Percentiles rank a stretch among this genome's conserved stretches.
These are phyloP conservation scores for Trichonephila clavata DNA, from an alignment of 1,140 invertebrate genomes.

Conservation along the genomic window DNA sequence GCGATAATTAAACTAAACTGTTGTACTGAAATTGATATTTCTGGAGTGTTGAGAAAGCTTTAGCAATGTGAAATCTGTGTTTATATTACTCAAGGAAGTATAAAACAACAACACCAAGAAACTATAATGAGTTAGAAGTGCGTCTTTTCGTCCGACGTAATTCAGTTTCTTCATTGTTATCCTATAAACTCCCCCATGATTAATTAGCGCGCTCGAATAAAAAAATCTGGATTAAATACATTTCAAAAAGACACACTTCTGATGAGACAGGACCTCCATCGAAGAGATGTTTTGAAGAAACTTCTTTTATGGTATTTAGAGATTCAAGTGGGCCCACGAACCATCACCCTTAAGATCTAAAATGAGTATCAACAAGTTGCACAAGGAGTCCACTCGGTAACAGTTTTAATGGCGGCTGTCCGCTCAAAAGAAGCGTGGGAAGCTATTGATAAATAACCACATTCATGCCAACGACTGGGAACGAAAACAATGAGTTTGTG, in stretches of 20 bases:
- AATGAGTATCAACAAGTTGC: not conserved
- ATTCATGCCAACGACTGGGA: not conserved
- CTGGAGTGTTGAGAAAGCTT: no score
- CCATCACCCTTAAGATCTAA: slow-evolving; percentile 8
- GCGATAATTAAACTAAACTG: no score
- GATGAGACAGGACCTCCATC: slow-evolving; percentile 11
- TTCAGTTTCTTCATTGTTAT: no score
- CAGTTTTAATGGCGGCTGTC: not conserved
- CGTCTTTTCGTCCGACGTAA: not conserved
- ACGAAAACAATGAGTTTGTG: slow-evolving; percentile 1
- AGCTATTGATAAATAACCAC: slow-evolving; percentile 24
- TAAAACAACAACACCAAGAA: not conserved
- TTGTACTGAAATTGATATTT: no score
- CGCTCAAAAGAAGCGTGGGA: not conserved
- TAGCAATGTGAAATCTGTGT: no score
- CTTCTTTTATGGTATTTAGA: not conserved
- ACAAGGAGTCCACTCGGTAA: not conserved
- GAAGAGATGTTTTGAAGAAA: not conserved
- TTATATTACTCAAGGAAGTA: no score
- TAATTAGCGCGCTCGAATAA: not conserved
- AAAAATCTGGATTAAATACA: not conserved
- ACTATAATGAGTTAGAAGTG: not conserved
- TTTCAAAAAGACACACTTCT: not conserved
- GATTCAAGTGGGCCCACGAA: slow-evolving; percentile 29
- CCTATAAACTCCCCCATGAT: not conserved